Conservation (phyloP, 2,888 invertebrate species). For the Barypeithes pellucidus region DNA sequence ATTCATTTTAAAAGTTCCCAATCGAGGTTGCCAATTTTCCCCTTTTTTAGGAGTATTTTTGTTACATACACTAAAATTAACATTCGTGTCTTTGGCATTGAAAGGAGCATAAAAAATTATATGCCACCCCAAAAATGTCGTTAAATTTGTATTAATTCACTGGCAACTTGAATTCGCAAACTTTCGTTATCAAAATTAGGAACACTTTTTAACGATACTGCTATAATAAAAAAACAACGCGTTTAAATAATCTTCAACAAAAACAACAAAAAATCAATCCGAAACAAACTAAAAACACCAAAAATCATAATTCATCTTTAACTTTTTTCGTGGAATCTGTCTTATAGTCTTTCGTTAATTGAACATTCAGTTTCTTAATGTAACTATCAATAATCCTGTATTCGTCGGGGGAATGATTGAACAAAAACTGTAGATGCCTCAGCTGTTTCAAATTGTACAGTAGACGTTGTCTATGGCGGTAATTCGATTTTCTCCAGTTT, state of each 20-base stretch:
- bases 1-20: too few relatives aligned
- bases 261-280: slow-evolving; percentile 16
- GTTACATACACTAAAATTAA: too few relatives aligned
- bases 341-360: slow-evolving; percentile 34
- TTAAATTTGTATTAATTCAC: too few relatives aligned
- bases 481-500: slow-evolving; percentile 71
- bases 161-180: too few relatives aligned
- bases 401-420: slow-evolving; percentile 63
- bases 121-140: too few relatives aligned
- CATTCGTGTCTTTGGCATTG: too few relatives aligned
- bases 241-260: background rate
- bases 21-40: too few relatives aligned
- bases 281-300: slow-evolving; percentile 24
- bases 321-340: slow-evolving; percentile 9
- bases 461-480: slow-evolving; percentile 60
- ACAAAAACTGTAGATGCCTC: slow-evolving; percentile 65
- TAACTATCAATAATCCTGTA: slow-evolving; percentile 52
- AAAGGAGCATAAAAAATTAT: too few relatives aligned
- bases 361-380: slow-evolving; percentile 57
- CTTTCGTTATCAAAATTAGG: too few relatives aligned
- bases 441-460: slow-evolving; percentile 65
- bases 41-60: too few relatives aligned
- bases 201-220: too few relatives aligned
- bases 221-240: background rate
- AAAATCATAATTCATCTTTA: slow-evolving; percentile 54